A percentile compares a stretch with the other conserved stretches of the same genome.
Conservation (phyloP, 2,113 vertebrate species). For the Synchiropus splendidus region DNA sequence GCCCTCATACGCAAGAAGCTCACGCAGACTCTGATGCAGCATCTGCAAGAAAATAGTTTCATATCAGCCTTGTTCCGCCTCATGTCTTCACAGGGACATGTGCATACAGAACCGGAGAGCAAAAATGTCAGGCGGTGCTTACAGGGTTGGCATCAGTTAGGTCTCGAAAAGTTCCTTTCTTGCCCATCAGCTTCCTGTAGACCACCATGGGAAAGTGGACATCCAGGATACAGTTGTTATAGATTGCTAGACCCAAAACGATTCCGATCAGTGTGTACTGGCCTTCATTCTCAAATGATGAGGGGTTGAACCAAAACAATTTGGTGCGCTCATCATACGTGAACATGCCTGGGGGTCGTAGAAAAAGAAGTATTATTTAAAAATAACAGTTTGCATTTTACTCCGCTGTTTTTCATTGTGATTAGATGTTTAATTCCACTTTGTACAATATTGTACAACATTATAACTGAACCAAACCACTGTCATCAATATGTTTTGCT, state of each 20-base stretch:
- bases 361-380: not conserved
- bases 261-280: slow-evolving; percentile 98
- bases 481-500: no score
- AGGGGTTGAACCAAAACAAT: slow-evolving; percentile 96
- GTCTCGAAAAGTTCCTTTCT: slow-evolving; percentile 96
- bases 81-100: not conserved
- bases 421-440: no score
- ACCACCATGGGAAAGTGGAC: slow-evolving; percentile 99
- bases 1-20: slow-evolving; percentile 88
- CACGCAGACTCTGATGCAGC: slow-evolving; percentile 89
- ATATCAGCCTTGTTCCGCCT: not conserved
- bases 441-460: no score
- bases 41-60: slow-evolving; percentile 60
- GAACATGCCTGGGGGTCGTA: slow-evolving; percentile 83
- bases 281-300: slow-evolving; percentile 95
- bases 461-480: no score
- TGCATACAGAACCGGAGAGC: no score
- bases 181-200: slow-evolving; percentile 97
- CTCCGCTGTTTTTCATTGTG: no score
- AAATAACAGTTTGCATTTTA: no score
- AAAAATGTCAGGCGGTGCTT: no score
- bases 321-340: slow-evolving; percentile 93
- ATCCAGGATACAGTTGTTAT: slow-evolving; percentile 98
- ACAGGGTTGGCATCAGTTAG: slow-evolving; percentile 94
- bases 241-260: slow-evolving; percentile 93